A percentile compares a stretch with the other conserved stretches of the same genome.
Evolutionary conservation across 2,888 invertebrate species (phyloP).

Genomic region (Drosophila nr. perissopoda): DNA sequence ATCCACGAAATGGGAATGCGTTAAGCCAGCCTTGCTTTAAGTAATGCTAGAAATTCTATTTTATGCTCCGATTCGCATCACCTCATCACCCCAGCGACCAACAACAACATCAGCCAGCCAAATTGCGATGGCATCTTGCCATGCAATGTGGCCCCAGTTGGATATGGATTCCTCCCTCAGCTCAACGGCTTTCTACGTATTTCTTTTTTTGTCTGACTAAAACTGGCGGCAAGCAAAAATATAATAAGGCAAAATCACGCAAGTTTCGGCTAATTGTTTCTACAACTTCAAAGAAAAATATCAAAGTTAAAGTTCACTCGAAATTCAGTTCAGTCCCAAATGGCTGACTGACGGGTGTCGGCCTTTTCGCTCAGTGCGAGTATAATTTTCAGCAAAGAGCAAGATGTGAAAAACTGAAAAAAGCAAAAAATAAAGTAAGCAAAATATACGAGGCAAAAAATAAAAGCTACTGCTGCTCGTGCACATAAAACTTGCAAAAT

Average conservation of each 20-base stretch:
- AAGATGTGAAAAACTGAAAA: slow-evolving; percentile 69
- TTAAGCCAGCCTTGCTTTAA: slow-evolving; percentile 28
- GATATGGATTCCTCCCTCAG: slow-evolving; percentile 36
- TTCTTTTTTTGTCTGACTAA: slow-evolving; percentile 39
- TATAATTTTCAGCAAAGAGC: slow-evolving; percentile 67
- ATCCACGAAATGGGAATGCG: slow-evolving; percentile 57
- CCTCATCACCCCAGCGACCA: not conserved
- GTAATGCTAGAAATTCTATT: slow-evolving; percentile 42
- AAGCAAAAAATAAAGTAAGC: slow-evolving; percentile 34
- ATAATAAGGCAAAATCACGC: not conserved
- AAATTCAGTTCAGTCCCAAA: not conserved
- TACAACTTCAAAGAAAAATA: not conserved
- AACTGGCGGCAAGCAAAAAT: slow-evolving; percentile 2
- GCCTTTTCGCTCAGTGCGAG: slow-evolving; percentile 45
- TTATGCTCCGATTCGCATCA: slow-evolving; percentile 59
- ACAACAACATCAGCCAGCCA: slow-evolving; percentile 29
- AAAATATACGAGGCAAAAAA: slow-evolving; percentile 63
- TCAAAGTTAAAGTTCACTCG: not conserved
- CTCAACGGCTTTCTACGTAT: slow-evolving; percentile 56
- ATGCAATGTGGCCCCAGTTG: slow-evolving; percentile 58
- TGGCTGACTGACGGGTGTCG: not conserved
- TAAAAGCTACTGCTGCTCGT: slow-evolving; percentile 68
- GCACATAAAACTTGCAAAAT: slow-evolving; percentile 81
- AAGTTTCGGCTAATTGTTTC: not conserved
- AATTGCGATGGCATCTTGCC: slow-evolving; percentile 73